Percentiles rank a stretch among this genome's conserved stretches.
Conservation (phyloP, 2,888 invertebrate species). For the Coelogynopora nodosa region DNA sequence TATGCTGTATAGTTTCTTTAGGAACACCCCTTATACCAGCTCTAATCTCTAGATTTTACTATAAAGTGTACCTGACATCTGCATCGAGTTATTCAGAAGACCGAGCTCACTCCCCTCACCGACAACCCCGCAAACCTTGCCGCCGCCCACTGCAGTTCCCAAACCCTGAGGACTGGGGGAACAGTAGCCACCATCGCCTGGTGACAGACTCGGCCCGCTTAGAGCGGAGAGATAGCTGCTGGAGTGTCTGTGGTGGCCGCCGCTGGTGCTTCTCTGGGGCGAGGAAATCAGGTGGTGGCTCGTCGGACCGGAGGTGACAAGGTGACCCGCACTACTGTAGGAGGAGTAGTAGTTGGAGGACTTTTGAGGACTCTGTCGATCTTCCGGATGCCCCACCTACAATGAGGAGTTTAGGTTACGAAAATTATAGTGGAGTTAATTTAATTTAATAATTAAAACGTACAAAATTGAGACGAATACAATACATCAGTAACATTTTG, state of each 20-base stretch:
- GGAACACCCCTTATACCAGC: no score
- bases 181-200: not conserved
- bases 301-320: not conserved
- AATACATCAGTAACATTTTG: no score
- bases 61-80: slow-evolving; percentile 21
- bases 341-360: not conserved
- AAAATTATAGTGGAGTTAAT: no score
- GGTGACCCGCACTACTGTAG: not conserved
- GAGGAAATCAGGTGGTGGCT: not conserved
- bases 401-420: no score
- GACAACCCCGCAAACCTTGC: not conserved
- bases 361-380: not conserved
- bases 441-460: no score
- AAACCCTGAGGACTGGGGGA: not conserved
- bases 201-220: no score
- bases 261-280: no score
- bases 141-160: not conserved
- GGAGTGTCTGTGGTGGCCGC: not conserved
- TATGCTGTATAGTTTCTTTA: no score
- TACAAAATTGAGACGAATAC: no score
- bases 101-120: not conserved
- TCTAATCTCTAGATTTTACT: no score
- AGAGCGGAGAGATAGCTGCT: not conserved
- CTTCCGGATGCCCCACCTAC: not conserved
- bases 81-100: not conserved